Evolutionary conservation across 2,797 vertebrate species (phyloP).

Genomic region (Adelosebastes latens): DNA sequence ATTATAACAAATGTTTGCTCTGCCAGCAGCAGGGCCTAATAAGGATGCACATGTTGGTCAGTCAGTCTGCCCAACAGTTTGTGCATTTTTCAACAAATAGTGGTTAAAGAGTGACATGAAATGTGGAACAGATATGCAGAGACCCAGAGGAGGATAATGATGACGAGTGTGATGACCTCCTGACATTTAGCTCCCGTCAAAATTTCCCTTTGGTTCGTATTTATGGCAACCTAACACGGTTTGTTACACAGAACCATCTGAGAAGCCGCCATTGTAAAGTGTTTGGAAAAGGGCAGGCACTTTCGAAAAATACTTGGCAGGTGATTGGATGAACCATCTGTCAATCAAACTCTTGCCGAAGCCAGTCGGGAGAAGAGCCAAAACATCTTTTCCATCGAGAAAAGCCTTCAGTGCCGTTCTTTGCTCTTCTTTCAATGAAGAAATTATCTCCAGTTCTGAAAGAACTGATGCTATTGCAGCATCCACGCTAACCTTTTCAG

Average conservation of each 20-base stretch:
- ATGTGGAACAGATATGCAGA: background rate
- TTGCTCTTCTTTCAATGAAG: background rate
- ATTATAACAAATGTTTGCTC: background rate
- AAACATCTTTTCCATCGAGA: background rate
- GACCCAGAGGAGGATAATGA: background rate
- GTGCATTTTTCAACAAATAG: background rate
- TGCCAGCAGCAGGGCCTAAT: background rate
- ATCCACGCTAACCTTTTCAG: too few species aligned
- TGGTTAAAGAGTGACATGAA: background rate
- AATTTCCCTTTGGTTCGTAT: accelerated
- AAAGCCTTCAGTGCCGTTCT: background rate
- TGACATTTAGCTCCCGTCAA: background rate
- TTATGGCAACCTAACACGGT: background rate
- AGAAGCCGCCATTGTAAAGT: too few species aligned
- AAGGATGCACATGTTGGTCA: background rate
- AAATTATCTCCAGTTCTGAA: background rate
- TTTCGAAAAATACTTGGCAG: background rate
- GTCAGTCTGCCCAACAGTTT: background rate
- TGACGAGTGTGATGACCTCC: background rate
- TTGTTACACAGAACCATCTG: too few species aligned
- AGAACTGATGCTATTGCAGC: background rate
- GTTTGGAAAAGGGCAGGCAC: background rate
- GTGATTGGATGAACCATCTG: background rate
- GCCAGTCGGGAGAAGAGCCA: background rate
- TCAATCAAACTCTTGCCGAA: background rate